These are phyloP conservation scores for Ectropis crepuscularia DNA, from an alignment of 2,888 invertebrate species.

Conservation along the genomic window DNA sequence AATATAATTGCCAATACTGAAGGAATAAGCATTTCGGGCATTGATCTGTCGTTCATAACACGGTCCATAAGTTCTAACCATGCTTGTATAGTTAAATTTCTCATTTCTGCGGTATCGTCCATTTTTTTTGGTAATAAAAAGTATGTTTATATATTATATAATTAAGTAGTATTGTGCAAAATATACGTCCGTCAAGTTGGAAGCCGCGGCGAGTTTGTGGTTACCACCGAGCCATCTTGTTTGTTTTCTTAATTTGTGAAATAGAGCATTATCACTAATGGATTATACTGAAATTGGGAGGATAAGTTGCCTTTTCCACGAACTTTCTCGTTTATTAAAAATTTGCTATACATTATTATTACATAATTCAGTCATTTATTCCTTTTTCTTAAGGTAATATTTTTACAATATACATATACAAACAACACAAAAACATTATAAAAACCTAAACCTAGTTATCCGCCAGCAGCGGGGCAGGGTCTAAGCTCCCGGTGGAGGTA, in stretches of 20 bases:
- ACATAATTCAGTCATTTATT: too few relatives aligned
- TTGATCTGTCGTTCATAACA: conserved; percentile 45
- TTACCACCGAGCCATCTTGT: conserved; percentile 8
- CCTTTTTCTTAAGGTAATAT: too few relatives aligned
- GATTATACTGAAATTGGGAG: conserved; percentile 16
- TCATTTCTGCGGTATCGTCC: conserved; percentile 14
- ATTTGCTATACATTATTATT: too few relatives aligned
- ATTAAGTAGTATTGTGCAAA: too few relatives aligned
- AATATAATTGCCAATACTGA: conserved; percentile 50
- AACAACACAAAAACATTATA: too few relatives aligned
- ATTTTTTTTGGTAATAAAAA: conserved; percentile 4
- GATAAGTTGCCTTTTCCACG: not conserved
- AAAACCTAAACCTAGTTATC: too few relatives aligned
- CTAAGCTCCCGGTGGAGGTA: too few relatives aligned
- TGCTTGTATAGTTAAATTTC: conserved; percentile 28
- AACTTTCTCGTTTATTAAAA: not conserved
- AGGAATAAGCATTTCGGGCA: conserved; percentile 44
- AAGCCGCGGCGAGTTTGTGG: conserved; percentile 2
- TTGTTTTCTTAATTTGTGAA: conserved; percentile 9
- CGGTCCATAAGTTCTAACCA: conserved; percentile 54
- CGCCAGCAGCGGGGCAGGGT: too few relatives aligned
- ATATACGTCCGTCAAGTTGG: not conserved
- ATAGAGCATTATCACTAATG: conserved; percentile 14
- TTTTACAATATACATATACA: too few relatives aligned
- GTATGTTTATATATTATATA: too few relatives aligned